Conservation (phyloP, 2,888 invertebrate genomes). For the Drosophila borealis region DNA sequence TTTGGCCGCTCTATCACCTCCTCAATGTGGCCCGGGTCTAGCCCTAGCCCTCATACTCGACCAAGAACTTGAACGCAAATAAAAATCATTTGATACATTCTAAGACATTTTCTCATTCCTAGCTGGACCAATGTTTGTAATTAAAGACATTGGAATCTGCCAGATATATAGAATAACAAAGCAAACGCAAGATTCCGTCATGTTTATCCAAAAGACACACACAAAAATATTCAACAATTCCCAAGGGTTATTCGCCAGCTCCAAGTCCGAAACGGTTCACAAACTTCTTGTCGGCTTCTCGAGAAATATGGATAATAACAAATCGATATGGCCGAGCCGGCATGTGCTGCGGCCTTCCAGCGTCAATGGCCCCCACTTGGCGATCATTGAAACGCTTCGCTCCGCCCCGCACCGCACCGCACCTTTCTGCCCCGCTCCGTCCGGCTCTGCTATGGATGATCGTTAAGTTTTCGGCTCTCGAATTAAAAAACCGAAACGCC, state of each 20-base stretch:
- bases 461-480: conserved; percentile 25
- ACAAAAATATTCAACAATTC: too few species aligned
- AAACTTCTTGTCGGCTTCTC: neutral
- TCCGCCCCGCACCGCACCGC: too few species aligned
- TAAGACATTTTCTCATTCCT: neutral
- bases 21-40: conserved; percentile 59
- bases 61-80: conserved; percentile 10
- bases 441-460: conserved; percentile 29
- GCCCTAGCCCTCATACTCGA: conserved; percentile 2
- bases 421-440: too few species aligned
- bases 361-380: conserved; percentile 26
- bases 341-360: conserved; percentile 1
- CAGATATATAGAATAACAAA: neutral
- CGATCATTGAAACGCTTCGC: conserved; percentile 21
- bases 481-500: conserved; percentile 31
- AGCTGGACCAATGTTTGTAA: neutral
- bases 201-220: too few species aligned
- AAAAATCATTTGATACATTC: conserved; percentile 2
- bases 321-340: conserved; percentile 18
- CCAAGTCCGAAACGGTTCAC: neutral
- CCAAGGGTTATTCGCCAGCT: too few species aligned
- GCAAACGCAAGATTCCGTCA: too few species aligned
- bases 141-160: neutral
- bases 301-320: conserved; percentile 16
- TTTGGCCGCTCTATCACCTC: conserved; percentile 60